Percentiles rank a stretch among this genome's conserved stretches.
phyloP scores from a whole-genome alignment of 92 coral and sea anemone genomes.

The Micromussa lordhowensis region DNA sequence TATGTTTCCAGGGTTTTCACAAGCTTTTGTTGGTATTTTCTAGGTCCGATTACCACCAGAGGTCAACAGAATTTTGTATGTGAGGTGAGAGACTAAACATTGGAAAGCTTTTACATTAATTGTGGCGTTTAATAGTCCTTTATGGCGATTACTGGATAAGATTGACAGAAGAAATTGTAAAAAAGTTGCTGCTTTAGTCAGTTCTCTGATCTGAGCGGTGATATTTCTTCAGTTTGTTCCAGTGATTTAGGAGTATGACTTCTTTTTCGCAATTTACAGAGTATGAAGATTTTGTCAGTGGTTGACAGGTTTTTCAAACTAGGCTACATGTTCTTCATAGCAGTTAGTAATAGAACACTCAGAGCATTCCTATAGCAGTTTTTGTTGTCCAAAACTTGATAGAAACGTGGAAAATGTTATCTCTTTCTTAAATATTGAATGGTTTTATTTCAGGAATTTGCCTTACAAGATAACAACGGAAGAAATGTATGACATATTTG shows the following conservation, averaged over 20 bases:
- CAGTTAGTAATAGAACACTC: too few relatives aligned
- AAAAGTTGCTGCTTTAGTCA: too few relatives aligned
- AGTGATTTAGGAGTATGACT: not conserved
- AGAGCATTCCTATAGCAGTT: too few relatives aligned
- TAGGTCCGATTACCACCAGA: constrained; percentile 99
- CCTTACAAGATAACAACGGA: constrained; percentile 99
- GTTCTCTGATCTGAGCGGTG: not conserved
- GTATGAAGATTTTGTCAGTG: too few relatives aligned
- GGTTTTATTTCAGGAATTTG: constrained; percentile 73
- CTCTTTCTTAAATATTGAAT: too few relatives aligned
- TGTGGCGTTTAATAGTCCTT: not conserved
- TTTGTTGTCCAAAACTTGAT: too few relatives aligned
- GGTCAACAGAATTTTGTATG: constrained; percentile 95
- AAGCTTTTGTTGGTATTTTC: not conserved
- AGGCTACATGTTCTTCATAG: too few relatives aligned
- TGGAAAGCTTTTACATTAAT: not conserved
- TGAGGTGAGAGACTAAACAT: constrained; percentile 74
- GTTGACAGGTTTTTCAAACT: too few relatives aligned
- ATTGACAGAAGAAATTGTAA: not conserved
- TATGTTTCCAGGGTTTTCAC: not conserved
- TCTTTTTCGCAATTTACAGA: too few relatives aligned
- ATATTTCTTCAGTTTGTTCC: not conserved
- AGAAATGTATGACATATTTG: constrained; percentile 99
- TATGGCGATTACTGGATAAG: not conserved
- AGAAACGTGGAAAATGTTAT: too few relatives aligned